These are phyloP conservation scores for Philonicus albiceps DNA, from an alignment of 2,888 invertebrate genomes.

Conservation along the genomic window DNA sequence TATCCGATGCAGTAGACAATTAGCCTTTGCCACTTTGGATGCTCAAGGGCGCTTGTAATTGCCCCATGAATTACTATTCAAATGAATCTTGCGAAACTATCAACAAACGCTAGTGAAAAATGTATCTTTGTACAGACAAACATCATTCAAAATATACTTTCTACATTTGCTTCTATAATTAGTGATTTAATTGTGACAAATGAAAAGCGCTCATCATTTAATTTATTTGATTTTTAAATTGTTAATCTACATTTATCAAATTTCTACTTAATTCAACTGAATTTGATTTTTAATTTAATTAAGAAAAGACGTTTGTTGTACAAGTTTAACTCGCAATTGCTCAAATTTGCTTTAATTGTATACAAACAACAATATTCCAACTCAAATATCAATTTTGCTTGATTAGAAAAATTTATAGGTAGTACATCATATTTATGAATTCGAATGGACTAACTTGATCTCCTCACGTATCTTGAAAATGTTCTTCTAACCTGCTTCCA, in stretches of 20 bases:
- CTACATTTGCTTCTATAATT: not conserved
- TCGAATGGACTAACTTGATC: not conserved
- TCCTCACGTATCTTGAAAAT: not conserved
- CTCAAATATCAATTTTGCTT: too few relatives aligned
- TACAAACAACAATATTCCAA: too few relatives aligned
- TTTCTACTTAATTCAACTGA: too few relatives aligned
- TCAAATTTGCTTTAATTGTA: too few relatives aligned
- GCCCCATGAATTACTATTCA: not conserved
- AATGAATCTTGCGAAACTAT: not conserved
- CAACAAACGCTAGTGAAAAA: not conserved
- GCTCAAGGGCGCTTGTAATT: not conserved
- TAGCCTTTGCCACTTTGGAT: not conserved
- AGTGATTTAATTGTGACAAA: not conserved
- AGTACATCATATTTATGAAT: not conserved
- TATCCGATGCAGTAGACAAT: not conserved
- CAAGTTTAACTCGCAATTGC: too few relatives aligned
- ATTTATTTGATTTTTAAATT: too few relatives aligned
- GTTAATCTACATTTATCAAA: too few relatives aligned
- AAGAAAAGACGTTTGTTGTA: too few relatives aligned
- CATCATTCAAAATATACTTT: not conserved
- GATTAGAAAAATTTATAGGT: too few relatives aligned
- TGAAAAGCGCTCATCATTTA: not conserved
- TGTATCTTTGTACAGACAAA: not conserved
- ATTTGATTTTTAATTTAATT: too few relatives aligned
- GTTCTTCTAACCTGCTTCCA: not conserved